Conservation (phyloP, 2,113 vertebrate species). For the Elaphurus davidianus region DNA sequence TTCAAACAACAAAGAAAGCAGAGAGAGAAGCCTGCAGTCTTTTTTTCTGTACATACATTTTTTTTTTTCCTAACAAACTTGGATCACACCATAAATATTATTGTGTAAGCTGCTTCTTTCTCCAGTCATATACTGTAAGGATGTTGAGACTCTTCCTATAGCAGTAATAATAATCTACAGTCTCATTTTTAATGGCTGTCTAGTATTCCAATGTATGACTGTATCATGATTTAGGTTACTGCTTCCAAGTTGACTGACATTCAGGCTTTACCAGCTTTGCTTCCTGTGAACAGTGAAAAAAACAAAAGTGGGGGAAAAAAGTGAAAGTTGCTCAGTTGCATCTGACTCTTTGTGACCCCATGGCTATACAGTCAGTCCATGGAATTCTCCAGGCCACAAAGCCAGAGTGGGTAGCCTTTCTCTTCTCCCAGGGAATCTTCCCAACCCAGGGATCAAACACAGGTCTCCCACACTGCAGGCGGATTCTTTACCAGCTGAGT, state of each 20-base stretch:
- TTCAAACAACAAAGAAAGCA: constrained; percentile 8
- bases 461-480: neutral
- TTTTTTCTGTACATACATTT: neutral
- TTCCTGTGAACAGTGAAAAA: neutral
- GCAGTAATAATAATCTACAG: neutral
- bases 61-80: neutral
- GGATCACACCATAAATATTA: neutral
- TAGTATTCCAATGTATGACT: neutral
- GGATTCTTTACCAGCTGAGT: neutral
- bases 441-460: neutral
- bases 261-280: neutral
- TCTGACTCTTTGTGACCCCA: neutral
- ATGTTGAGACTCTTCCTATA: neutral
- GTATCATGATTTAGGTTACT: neutral
- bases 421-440: neutral
- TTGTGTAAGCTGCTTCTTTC: neutral
- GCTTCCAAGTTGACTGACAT: neutral
- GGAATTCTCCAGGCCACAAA: neutral
- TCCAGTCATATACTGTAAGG: neutral
- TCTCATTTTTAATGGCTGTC: neutral
- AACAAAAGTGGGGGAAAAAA: accelerated
- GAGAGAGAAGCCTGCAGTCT: neutral
- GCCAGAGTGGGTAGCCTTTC: neutral
- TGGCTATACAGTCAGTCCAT: neutral
- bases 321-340: neutral